Percentiles rank a stretch among this genome's conserved stretches.
These are phyloP conservation scores for Malurus elegans DNA, from an alignment of 2,113 vertebrate genomes.

Conservation along the genomic window DNA sequence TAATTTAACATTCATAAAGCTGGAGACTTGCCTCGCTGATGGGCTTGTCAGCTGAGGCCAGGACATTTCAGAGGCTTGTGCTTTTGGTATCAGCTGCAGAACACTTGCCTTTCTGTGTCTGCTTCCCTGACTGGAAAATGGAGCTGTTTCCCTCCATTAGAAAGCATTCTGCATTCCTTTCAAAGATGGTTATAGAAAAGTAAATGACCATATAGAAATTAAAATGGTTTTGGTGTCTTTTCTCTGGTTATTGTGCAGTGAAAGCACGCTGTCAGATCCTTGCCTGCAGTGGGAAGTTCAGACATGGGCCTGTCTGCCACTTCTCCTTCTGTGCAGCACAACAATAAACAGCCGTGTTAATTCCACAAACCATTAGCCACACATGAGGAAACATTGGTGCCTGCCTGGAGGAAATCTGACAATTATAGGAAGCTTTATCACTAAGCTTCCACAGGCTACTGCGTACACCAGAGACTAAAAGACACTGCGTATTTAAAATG, in stretches of 20 bases:
- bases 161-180: slow-evolving; percentile 23
- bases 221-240: neutral
- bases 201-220: slow-evolving; percentile 3
- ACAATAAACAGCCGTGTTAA: slow-evolving; percentile 57
- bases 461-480: slow-evolving; percentile 29
- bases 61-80: neutral
- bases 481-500: slow-evolving; percentile 25
- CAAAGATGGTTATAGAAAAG: neutral
- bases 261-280: neutral
- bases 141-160: neutral
- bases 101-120: neutral
- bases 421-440: slow-evolving; percentile 64
- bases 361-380: slow-evolving; percentile 58
- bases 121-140: neutral
- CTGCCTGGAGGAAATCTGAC: slow-evolving; percentile 61
- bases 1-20: neutral
- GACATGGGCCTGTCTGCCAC: neutral
- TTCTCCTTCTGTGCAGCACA: slow-evolving; percentile 40
- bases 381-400: slow-evolving; percentile 58
- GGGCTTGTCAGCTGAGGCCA: neutral
- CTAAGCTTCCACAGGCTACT: slow-evolving; percentile 45
- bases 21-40: neutral
- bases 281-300: slow-evolving; percentile 37
- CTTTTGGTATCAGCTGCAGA: neutral
- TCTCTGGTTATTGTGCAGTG: slow-evolving; percentile 23